Conservation (phyloP, 2,888 invertebrate genomes). For the Brassicogethes aeneus region DNA sequence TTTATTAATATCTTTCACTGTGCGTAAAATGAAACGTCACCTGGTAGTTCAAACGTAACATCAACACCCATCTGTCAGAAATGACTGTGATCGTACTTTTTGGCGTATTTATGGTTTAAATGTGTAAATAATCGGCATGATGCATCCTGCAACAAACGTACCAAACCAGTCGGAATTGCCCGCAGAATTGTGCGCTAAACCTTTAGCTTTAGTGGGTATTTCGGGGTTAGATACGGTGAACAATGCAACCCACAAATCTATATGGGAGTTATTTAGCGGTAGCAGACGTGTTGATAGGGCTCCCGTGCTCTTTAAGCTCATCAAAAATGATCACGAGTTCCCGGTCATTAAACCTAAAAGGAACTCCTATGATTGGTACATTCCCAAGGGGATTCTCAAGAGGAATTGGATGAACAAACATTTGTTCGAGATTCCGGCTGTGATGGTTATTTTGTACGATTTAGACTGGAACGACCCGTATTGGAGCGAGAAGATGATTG, state of each 20-base stretch:
- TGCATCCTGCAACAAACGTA: background rate
- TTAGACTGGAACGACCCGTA: slow-evolving; percentile 93
- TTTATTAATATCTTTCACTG: too few species aligned
- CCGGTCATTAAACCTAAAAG: slow-evolving; percentile 80
- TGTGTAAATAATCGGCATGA: too few species aligned
- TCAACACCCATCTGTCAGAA: too few species aligned
- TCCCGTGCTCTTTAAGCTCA: slow-evolving; percentile 73
- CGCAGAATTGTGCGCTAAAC: slow-evolving; percentile 71
- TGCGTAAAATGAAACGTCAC: too few species aligned
- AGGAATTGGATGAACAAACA: slow-evolving; percentile 94
- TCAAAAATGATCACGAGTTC: slow-evolving; percentile 77
- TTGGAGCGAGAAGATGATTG: slow-evolving; percentile 93
- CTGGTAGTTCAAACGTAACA: too few species aligned
- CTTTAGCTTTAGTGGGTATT: slow-evolving; percentile 79
- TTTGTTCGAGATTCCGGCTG: slow-evolving; percentile 78
- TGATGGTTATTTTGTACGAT: slow-evolving; percentile 92
- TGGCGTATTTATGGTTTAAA: too few species aligned
- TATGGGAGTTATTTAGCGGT: slow-evolving; percentile 88
- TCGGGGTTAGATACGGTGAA: slow-evolving; percentile 79
- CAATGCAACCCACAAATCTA: slow-evolving; percentile 80
- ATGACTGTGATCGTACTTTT: too few species aligned
- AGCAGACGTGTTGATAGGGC: slow-evolving; percentile 75
- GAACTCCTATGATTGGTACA: slow-evolving; percentile 90
- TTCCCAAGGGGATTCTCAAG: slow-evolving; percentile 89
- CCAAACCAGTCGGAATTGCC: slow-evolving; percentile 51